Evolutionary conservation across 1,140 invertebrate genomes (phyloP).

Genomic region (Nixonia krombeini): DNA sequence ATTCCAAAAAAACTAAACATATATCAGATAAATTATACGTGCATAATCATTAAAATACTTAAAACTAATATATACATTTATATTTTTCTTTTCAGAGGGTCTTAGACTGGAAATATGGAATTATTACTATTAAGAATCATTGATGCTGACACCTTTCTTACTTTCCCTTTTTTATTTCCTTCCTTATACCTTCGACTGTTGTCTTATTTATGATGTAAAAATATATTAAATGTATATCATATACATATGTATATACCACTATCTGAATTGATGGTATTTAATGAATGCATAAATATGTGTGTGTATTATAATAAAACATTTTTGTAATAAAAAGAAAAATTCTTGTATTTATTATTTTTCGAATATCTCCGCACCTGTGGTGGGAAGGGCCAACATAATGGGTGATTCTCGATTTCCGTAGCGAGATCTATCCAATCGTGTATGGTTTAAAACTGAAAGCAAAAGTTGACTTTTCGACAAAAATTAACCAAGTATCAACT

Average conservation of each 20-base stretch:
- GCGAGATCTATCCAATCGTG: too few species aligned
- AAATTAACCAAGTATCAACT: too few species aligned
- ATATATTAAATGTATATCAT: conserved; percentile 44
- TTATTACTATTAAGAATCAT: too few species aligned
- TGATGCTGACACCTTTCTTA: background rate
- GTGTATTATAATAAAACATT: conserved; percentile 51
- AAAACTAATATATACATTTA: too few species aligned
- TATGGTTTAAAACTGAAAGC: too few species aligned
- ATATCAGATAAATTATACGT: too few species aligned
- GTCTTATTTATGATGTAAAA: conserved; percentile 56
- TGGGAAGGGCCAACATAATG: too few species aligned
- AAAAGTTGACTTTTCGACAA: background rate
- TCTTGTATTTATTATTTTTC: conserved; percentile 12
- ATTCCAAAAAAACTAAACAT: too few species aligned
- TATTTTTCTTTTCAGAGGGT: too few species aligned
- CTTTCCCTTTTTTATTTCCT: conserved; percentile 17
- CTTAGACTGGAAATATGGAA: too few species aligned
- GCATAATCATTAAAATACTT: too few species aligned
- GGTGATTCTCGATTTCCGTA: too few species aligned
- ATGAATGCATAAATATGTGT: conserved; percentile 40
- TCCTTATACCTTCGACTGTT: conserved; percentile 17
- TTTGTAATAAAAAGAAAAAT: conserved; percentile 59
- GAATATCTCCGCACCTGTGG: background rate
- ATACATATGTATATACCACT: conserved; percentile 36
- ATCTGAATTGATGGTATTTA: conserved; percentile 46